Evolutionary conservation across 2,113 vertebrate species (phyloP), one percentile per base, ranked within the genome.

Genomic region (Sclerurus mexicanus): DNA sequence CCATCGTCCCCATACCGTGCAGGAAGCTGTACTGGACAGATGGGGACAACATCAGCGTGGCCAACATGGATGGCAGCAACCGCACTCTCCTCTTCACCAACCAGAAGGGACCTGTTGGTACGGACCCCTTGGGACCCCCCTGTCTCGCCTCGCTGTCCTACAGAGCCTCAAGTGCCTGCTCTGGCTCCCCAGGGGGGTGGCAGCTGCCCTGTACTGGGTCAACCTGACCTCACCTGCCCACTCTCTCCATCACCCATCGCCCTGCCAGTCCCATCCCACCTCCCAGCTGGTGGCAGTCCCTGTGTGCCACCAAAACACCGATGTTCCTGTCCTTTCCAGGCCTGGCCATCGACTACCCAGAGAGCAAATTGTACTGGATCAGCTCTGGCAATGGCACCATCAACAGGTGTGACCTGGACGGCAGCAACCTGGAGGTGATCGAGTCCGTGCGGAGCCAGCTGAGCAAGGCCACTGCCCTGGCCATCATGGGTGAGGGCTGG

Each of bases 1-100:
- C 87, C 49, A 35, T 2, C 7, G 44, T 37, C 12, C 42, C 30
- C 33, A 18, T 23, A 3, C 31, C 9, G 6, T 75, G 12, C 92
- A 99, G 99, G 85, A 99, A 99, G 92, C 98, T 99, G 5, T 99
- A 99, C 96, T 99, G 99, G 99, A 99, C 99, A 0, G 99, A 99
- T 0, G 99, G 99, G 6, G 99, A 99, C 97, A 99, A 98, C 96
- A 98, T 99, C 98, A 99, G 98, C 44, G 98, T 99, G 97, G 98
- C 99, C 92, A 99, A 99, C 97, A 99, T 99, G 98, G 99, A 99
- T 0, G 99, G 99, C 89, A 99, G 96, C 96, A 99, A 99, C 96
- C 98, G 75, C 50, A 99, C 98, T 1, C 96, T 98, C 42, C 98
- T 99, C 90, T 99, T 99, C 95, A 98, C 97, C 44, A 98, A 98